These are phyloP conservation scores for Aphaenogaster floridana DNA, from an alignment of 1,140 invertebrate genomes.

Conservation along the genomic window DNA sequence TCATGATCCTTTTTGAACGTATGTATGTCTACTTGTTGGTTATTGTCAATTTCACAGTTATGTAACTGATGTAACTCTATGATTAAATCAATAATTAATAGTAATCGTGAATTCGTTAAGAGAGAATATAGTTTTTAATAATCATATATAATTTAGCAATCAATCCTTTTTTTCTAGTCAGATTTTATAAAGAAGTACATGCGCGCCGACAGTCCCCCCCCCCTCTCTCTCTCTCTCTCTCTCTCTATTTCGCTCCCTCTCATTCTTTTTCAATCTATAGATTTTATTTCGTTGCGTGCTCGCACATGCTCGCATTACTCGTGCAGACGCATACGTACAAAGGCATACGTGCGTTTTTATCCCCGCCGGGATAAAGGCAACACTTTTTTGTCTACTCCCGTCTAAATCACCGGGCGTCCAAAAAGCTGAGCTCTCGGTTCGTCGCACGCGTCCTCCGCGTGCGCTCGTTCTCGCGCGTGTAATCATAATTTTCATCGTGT, in stretches of 20 bases:
- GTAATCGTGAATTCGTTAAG: not conserved
- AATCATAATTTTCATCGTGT: constrained; percentile 61
- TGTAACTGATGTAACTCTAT: not conserved
- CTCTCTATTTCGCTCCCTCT: not conserved
- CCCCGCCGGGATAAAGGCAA: not conserved
- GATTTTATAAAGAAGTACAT: not conserved
- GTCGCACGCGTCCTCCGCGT: constrained; percentile 39
- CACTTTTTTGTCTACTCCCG: constrained; percentile 26
- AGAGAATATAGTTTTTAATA: too few species aligned
- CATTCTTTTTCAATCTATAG: not conserved
- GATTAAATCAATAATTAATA: constrained; percentile 1
- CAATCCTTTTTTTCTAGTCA: not conserved
- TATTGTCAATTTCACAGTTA: not conserved
- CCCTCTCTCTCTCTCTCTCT: not conserved
- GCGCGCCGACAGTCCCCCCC: too few species aligned
- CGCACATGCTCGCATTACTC: not conserved
- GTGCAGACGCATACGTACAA: not conserved
- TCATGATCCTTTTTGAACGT: not conserved
- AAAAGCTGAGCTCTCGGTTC: constrained; percentile 23
- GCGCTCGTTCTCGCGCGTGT: constrained; percentile 38
- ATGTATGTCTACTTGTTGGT: not conserved
- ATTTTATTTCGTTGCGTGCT: not conserved
- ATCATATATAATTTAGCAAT: not conserved
- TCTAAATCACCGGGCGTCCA: constrained; percentile 33
- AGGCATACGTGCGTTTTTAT: constrained; percentile 31